phyloP scores from a whole-genome alignment of 2,888 invertebrate genomes.

The Pecten maximus region DNA sequence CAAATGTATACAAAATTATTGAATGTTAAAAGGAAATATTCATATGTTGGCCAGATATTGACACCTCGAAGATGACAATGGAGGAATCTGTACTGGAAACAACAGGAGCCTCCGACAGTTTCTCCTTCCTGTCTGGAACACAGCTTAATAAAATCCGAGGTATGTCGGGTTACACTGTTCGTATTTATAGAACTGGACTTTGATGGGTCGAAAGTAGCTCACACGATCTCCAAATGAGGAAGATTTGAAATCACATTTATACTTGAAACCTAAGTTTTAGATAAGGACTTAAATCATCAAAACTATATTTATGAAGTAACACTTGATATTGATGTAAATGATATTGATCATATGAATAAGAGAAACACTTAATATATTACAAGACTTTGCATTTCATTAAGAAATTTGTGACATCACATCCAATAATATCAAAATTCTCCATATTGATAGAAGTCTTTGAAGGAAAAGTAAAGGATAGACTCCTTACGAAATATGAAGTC shows the following conservation, averaged over 20 bases:
- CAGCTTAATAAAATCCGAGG: background rate
- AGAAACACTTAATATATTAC: too few relatives aligned
- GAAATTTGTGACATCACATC: too few relatives aligned
- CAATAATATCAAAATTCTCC: too few relatives aligned
- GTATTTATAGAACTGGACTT: background rate
- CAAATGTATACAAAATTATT: too few relatives aligned
- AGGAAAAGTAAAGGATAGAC: too few relatives aligned
- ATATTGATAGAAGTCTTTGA: too few relatives aligned
- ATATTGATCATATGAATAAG: too few relatives aligned
- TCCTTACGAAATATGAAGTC: too few relatives aligned
- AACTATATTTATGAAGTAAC: too few relatives aligned
- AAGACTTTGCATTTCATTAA: too few relatives aligned
- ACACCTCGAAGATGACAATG: slow-evolving; percentile 57
- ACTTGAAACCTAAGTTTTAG: background rate
- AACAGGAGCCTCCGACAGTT: slow-evolving; percentile 54
- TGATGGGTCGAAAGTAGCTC: background rate
- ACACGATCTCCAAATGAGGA: background rate
- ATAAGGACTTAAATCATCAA: too few relatives aligned
- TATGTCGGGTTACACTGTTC: background rate
- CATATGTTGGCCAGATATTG: background rate
- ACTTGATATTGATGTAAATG: too few relatives aligned
- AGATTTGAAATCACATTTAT: background rate
- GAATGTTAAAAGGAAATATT: background rate
- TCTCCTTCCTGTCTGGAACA: slow-evolving; percentile 41
- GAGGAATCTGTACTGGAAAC: slow-evolving; percentile 50